These are phyloP conservation scores for Ptychoptera albimana DNA, from an alignment of 2,888 invertebrate genomes.

Conservation along the genomic window DNA sequence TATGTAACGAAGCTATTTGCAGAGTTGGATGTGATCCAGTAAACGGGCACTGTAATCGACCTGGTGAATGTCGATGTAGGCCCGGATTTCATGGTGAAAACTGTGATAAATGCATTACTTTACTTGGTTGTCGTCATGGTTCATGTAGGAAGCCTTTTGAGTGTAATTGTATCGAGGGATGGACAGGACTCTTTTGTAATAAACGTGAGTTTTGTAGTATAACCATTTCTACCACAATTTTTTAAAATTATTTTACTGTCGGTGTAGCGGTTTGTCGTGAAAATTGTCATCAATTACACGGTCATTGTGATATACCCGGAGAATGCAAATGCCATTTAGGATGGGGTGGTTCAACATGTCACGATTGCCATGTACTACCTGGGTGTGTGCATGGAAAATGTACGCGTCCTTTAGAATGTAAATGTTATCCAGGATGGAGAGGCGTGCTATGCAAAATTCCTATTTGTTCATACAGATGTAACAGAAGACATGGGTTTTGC, in stretches of 20 bases:
- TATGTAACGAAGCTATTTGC: slow-evolving; percentile 84
- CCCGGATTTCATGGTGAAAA: slow-evolving; percentile 73
- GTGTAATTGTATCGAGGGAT: slow-evolving; percentile 69
- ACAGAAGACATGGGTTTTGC: slow-evolving; percentile 64
- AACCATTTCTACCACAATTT: too few species aligned
- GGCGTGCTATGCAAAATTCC: slow-evolving; percentile 76
- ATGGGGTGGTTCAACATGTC: too few species aligned
- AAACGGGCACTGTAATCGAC: slow-evolving; percentile 76
- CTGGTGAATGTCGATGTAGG: slow-evolving; percentile 79
- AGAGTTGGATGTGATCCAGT: slow-evolving; percentile 75
- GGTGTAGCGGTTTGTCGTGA: slow-evolving; percentile 65
- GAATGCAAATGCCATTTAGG: too few species aligned
- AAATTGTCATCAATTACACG: slow-evolving; percentile 70
- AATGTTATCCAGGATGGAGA: slow-evolving; percentile 81
- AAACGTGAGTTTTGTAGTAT: slow-evolving; percentile 45
- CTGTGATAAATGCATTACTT: slow-evolving; percentile 71
- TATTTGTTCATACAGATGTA: slow-evolving; percentile 40
- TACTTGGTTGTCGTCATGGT: slow-evolving; percentile 78
- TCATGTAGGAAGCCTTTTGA: slow-evolving; percentile 75
- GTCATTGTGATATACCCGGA: slow-evolving; percentile 33
- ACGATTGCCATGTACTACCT: too few species aligned
- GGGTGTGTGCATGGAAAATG: slow-evolving; percentile 29
- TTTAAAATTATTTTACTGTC: too few species aligned
- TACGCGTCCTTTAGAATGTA: slow-evolving; percentile 70
- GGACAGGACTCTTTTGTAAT: slow-evolving; percentile 79